Base-by-base conservation (phyloP, 2,797 vertebrate genomes). In the Acanthurus tractus region DNA sequence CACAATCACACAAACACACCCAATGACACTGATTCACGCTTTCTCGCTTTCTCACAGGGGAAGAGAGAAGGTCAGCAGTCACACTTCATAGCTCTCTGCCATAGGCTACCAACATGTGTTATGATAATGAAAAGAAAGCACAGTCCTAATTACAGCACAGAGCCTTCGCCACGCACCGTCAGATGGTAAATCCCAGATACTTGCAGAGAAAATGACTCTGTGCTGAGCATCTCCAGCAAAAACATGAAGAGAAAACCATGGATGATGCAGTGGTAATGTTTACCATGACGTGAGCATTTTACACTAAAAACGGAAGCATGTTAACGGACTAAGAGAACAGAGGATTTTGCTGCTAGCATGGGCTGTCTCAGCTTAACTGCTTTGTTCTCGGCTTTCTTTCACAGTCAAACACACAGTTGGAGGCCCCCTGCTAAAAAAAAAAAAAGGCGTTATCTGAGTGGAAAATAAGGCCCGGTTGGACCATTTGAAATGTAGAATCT, bases 1-100 rank as follows among this genome's bases (percentile, higher is more conserved):
- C 29, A 34, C 29, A 34, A 34, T 34, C 29, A 34, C 70, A 46
- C 12, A 11, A 9, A 29, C 22, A 63, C 44, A 68, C 44, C 29
- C 66, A 38, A 67, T 42, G 9, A 11, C 18, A 45, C 63, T 42
- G 48, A 64, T 44, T 71, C 73, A 79, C 71, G 70, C 36, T 77
- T 52, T 49, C 63, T 61, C 76, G 50, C 12, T 2, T 25, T 64
- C 74, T 87, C 65, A 17, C 13, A 69, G 63, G 70, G 64, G 49
- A 67, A 63, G 22, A 72, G 76, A 81, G 86, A 84, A 90, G 90
- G 91, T 92, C 88, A 90, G 81, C 82, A 77, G 78, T 87, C 81
- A 81, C 70, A 86, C 81, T 84, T 80, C 61, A 79, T 57, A 79
- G 74, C 55, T 54, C 66, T 42, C 71, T 4, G 78, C 88, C 84